These are phyloP conservation scores for Axinella damicornis DNA, from an alignment of 37 sponge, comb jelly and placozoan species.

Conservation along the genomic window DNA sequence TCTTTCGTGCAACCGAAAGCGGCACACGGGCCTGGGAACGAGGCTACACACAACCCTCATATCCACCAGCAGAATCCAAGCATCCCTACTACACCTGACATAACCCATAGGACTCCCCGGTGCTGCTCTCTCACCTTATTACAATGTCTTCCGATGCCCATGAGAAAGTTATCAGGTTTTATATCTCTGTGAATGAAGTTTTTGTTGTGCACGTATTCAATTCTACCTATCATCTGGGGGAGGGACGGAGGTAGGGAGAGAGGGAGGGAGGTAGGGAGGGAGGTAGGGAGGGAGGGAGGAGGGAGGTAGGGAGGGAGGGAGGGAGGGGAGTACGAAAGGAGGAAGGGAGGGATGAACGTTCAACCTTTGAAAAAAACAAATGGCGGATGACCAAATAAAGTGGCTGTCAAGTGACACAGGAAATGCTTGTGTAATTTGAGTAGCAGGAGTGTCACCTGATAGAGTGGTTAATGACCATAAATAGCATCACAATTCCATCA, in stretches of 20 bases:
- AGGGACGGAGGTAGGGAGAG: not conserved
- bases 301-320: not conserved
- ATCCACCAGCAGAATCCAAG: no score
- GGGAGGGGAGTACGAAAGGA: no score
- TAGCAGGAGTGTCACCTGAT: not conserved
- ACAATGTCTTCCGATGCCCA: slow-evolving; percentile 96
- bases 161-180: slow-evolving; percentile 99
- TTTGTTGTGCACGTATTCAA: slow-evolving; percentile 98
- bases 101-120: no score
- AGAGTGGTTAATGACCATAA: no score
- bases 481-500: no score
- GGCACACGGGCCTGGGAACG: no score
- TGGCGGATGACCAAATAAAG: not conserved
- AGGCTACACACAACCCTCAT: no score
- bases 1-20: no score
- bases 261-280: not conserved
- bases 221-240: slow-evolving; percentile 96
- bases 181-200: slow-evolving; percentile 99
- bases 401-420: no score
- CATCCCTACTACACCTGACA: no score
- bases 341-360: no score
- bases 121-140: slow-evolving; percentile 84
- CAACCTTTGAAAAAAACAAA: not conserved
- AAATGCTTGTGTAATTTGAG: no score
- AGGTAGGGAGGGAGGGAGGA: not conserved